Conservation (phyloP, 2,888 invertebrate genomes). For the Dorcus parallelipipedus region DNA sequence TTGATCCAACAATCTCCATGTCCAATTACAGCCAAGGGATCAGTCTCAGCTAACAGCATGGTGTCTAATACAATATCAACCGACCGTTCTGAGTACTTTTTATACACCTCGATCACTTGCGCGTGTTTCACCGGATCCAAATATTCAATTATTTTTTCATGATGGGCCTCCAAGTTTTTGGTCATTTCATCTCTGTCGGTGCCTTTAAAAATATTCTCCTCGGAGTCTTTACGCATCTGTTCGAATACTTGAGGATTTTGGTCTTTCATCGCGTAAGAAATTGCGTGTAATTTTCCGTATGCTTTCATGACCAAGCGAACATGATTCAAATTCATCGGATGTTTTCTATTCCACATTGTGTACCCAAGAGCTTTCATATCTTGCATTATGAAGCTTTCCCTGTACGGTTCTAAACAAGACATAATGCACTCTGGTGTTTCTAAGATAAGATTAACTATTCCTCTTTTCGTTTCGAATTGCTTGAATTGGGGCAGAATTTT, state of each 20-base stretch:
- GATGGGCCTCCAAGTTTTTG: neutral
- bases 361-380: slow-evolving; percentile 31
- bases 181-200: neutral
- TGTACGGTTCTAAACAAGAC: slow-evolving; percentile 18
- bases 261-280: slow-evolving; percentile 33
- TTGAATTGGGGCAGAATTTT: slow-evolving; percentile 28
- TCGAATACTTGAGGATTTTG: slow-evolving; percentile 21
- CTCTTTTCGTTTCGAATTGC: slow-evolving; percentile 26
- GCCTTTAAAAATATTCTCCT: neutral
- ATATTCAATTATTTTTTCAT: neutral
- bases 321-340: slow-evolving; percentile 31
- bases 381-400: slow-evolving; percentile 30
- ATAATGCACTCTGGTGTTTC: slow-evolving; percentile 21
- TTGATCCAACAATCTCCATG: slow-evolving; percentile 34
- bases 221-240: neutral
- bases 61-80: neutral
- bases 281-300: slow-evolving; percentile 34
- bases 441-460: slow-evolving; percentile 18
- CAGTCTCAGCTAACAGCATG: neutral
- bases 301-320: slow-evolving; percentile 30
- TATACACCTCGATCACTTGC: neutral
- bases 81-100: neutral
- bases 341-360: slow-evolving; percentile 22
- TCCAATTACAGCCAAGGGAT: slow-evolving; percentile 27
- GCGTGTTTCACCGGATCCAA: neutral